Base-by-base conservation (phyloP, 2,888 invertebrate genomes). In the Drosophila limbata region DNA sequence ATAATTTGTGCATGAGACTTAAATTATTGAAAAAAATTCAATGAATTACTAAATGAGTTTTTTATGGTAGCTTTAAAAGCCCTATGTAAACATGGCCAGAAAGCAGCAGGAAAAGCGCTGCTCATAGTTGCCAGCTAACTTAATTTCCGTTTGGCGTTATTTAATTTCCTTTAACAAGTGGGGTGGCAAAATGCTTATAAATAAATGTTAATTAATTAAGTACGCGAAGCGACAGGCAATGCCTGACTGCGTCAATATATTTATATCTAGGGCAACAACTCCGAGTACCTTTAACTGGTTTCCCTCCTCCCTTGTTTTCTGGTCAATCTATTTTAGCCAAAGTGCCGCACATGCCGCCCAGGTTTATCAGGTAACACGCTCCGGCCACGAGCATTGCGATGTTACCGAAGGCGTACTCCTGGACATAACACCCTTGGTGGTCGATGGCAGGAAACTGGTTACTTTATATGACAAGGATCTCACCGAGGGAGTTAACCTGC, bases 381-480 rank as follows among this genome's bases (percentile, higher is more conserved):
- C 94, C 81, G 95, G 95, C 4, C 95, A 95, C 92, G 95, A 95
- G 88, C 94, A 95, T 88, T 95, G 95, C 91, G 95, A 95, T 90
- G 94, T 95, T 74, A 95, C 95, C 13, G 95, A 95, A 81, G 95
- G 95, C 55, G 94, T 95, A 90, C 92, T 95, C 11, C 92, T 95
- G 67, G 95, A 95, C 92, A 95, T 95, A 81, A 95, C 95, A 52
- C 95, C 95, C 11, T 93, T 95, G 70, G 94, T 95, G 84, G 95
- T 95, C 79, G 94, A 94, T 84, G 95, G 94, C 48, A 93, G 93
- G 81, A 95, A 95, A 86, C 93, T 95, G 76, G 95, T 96, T 90
- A 95, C 95, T 6, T 93, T 96, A 31, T 95, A 95, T 89, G 95
- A 96, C 91, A 95, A 95, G 92, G 95, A 95, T 91, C 94, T 96